Evolutionary conservation across 2,797 vertebrate species (phyloP), one percentile per base, ranked within the genome.

Genomic region (Rallus crepitans): DNA sequence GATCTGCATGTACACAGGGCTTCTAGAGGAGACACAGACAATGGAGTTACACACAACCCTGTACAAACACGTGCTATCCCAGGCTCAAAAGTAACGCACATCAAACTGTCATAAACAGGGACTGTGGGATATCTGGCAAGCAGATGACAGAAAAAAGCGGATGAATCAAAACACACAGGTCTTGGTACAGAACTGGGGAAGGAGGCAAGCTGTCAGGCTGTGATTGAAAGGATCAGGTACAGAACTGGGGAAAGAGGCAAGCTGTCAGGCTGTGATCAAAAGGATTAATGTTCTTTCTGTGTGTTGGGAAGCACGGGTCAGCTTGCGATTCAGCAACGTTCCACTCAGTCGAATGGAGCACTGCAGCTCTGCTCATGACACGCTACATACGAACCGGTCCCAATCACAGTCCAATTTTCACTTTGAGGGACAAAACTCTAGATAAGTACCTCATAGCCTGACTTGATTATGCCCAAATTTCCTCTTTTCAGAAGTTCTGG

Each of bases 291-390:
- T 5, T 76, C 52, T 47, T 65, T 68, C 59, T 40, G 12, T 39
- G 56, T 20, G 39, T 63, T 19, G 16, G 40, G 4, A 65, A 76
- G 50, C 1, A 3, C 8, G 10, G 21, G 31, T 80, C 56, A 81
- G 30, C 56, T 75, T 50, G 65, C 3, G 25, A 64, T 42, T 64
- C 80, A 60, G 64, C 30, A 69, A 35, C 2, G 1, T 4, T 27
- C 23, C 2, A 0, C 37, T 35, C 31, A 83, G 76, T 35, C 1
- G 5, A 77, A 60, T 2, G 12, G 16, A n/a, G 23, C 6, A 30
- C 16, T 27, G 30, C 37, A 60, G 39, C 8, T 56, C 57, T 65
- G 53, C 61, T 70, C n/a, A 25, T 0, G 0, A 59, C 0, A 0
- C 4, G 5, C 16, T 9, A 39, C 1, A 0, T 18, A 60, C 35